These are phyloP conservation scores for Plumapathes pennacea DNA, from an alignment of 92 coral and sea anemone genomes.

Conservation along the genomic window DNA sequence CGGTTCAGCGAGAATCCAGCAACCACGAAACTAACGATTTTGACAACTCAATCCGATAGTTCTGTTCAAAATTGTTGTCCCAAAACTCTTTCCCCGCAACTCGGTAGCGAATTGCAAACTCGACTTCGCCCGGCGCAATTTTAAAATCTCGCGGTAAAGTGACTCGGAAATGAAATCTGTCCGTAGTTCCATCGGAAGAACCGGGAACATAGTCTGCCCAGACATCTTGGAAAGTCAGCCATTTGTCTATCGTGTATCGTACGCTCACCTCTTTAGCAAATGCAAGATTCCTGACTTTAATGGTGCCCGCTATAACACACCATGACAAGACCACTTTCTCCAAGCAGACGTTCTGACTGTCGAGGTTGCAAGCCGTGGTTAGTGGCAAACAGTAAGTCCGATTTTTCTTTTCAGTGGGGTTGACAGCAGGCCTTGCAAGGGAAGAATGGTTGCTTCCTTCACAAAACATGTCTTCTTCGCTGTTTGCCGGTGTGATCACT, in stretches of 20 bases:
- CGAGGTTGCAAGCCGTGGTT: constrained; percentile 61
- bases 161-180: constrained; percentile 80
- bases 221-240: constrained; percentile 61
- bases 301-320: constrained; percentile 82
- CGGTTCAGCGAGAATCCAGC: no score
- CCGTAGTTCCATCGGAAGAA: constrained; percentile 73
- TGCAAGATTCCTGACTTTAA: constrained; percentile 75
- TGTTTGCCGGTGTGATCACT: constrained; percentile 83
- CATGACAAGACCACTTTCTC: constrained; percentile 88
- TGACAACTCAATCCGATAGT: no score
- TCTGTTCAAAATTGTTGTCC: constrained; percentile 74
- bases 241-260: constrained; percentile 68
- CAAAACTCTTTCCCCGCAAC: constrained; percentile 68
- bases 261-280: constrained; percentile 80
- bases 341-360: constrained; percentile 71
- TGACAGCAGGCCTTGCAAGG: no score
- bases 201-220: constrained; percentile 90
- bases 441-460: constrained; percentile 14
- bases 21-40: no score
- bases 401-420: constrained; percentile 18
- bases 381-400: constrained; percentile 59
- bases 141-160: constrained; percentile 67
- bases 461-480: constrained; percentile 71
- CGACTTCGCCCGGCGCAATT: constrained; percentile 50
- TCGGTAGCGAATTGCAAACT: constrained; percentile 75